Conservation (phyloP, 2,888 invertebrate species). For the Tachina fera region DNA sequence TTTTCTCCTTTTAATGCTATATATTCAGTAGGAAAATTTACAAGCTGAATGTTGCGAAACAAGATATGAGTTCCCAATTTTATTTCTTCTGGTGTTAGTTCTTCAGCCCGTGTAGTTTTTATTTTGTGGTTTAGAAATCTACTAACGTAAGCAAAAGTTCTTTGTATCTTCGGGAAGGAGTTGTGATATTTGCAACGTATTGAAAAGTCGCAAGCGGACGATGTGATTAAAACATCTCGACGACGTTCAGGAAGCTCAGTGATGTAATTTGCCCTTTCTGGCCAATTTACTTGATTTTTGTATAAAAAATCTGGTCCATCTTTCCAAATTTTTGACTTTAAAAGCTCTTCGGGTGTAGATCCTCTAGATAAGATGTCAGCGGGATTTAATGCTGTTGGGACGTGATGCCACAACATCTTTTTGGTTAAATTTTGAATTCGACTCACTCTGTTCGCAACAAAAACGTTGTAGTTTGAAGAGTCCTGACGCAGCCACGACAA, state of each 20-base stretch:
- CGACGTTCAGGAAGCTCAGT: no score
- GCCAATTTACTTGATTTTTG: constrained; percentile 3
- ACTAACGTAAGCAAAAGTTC: constrained; percentile 34
- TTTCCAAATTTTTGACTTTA: constrained; percentile 41
- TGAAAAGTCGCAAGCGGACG: no score
- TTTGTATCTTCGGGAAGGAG: constrained; percentile 41
- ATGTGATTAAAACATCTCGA: no score
- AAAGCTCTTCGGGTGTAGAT: constrained; percentile 38
- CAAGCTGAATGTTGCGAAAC: constrained; percentile 40
- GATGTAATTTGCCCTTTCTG: neutral
- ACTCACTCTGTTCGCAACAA: constrained; percentile 58
- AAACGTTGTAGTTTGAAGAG: constrained; percentile 49
- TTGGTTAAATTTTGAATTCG: constrained; percentile 49
- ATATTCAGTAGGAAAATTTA: constrained; percentile 30
- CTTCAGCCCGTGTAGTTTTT: neutral
- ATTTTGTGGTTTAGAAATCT: constrained; percentile 7
- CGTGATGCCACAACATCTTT: constrained; percentile 58
- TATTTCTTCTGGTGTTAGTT: constrained; percentile 11
- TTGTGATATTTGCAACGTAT: neutral
- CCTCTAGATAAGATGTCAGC: constrained; percentile 53
- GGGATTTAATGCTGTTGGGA: constrained; percentile 51
- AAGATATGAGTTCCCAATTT: constrained; percentile 35
- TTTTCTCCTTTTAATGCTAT: neutral
- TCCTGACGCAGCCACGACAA: constrained; percentile 55
- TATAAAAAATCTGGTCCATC: constrained; percentile 45